Conservation (phyloP, 2,888 invertebrate species). For the Chrysolina haemoptera region DNA sequence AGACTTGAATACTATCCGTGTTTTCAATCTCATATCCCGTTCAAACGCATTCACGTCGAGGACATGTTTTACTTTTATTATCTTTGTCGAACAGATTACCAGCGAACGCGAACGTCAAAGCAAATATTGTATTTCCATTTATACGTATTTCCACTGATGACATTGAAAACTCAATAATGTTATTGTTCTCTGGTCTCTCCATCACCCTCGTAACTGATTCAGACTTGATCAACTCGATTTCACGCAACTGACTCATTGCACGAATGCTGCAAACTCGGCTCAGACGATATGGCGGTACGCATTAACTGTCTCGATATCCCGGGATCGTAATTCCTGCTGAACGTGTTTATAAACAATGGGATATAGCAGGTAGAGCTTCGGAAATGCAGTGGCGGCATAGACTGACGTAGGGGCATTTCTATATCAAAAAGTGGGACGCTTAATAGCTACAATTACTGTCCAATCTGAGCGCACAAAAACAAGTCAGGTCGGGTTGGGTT, state of each 20-base stretch:
- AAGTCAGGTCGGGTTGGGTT: too few relatives aligned
- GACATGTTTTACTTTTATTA: slow-evolving; percentile 10
- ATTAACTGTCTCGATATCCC: slow-evolving; percentile 39
- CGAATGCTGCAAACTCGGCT: slow-evolving; percentile 32
- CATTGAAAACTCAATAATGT: slow-evolving; percentile 32
- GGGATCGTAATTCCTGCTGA: slow-evolving; percentile 52
- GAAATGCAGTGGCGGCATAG: slow-evolving; percentile 35
- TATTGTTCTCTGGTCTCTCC: slow-evolving; percentile 29
- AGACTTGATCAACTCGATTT: slow-evolving; percentile 42
- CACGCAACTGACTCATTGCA: slow-evolving; percentile 38
- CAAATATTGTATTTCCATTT: slow-evolving; percentile 26
- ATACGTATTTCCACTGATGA: slow-evolving; percentile 20
- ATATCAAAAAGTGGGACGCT: too few relatives aligned
- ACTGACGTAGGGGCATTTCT: slow-evolving; percentile 31
- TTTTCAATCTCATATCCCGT: neutral
- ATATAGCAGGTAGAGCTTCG: slow-evolving; percentile 50
- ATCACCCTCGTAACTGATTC: slow-evolving; percentile 36
- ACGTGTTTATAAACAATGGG: slow-evolving; percentile 52
- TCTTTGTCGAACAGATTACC: neutral
- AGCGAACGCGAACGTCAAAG: slow-evolving; percentile 5
- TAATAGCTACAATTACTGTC: too few relatives aligned
- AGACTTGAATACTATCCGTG: neutral
- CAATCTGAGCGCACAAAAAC: too few relatives aligned
- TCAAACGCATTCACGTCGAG: neutral
- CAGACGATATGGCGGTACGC: slow-evolving; percentile 40